These are phyloP conservation scores for Pelosia muscerda DNA, from an alignment of 2,888 invertebrate genomes.

Conservation along the genomic window DNA sequence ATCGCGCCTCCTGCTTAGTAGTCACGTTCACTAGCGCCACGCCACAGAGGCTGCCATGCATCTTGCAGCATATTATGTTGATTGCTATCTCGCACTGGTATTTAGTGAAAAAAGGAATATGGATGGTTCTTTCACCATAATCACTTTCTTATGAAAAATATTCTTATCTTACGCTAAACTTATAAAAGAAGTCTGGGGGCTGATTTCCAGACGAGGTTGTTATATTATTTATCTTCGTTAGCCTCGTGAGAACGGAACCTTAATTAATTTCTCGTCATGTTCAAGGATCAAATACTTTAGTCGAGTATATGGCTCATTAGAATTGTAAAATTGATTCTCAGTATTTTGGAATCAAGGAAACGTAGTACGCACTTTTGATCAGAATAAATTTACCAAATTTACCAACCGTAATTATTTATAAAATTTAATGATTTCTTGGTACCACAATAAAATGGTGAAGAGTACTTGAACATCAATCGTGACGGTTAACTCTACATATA, in stretches of 20 bases:
- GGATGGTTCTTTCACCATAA: too few relatives aligned
- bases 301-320: conserved; percentile 27
- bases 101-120: too few relatives aligned
- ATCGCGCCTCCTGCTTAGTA: too few relatives aligned
- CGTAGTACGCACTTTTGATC: neutral
- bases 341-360: neutral
- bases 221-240: neutral
- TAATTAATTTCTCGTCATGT: conserved; percentile 33
- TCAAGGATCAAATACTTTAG: conserved; percentile 31
- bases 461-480: neutral
- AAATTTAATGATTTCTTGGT: neutral
- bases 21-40: too few relatives aligned
- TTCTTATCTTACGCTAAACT: too few relatives aligned
- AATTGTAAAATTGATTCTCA: conserved; percentile 20
- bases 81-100: too few relatives aligned
- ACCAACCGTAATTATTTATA: neutral
- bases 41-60: too few relatives aligned
- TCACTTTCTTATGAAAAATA: too few relatives aligned
- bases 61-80: too few relatives aligned
- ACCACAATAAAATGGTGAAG: neutral
- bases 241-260: neutral
- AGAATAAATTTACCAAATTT: neutral
- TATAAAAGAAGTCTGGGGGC: too few relatives aligned
- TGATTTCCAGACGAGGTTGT: neutral
- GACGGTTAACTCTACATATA: neutral